Evolutionary conservation across 2,888 invertebrate genomes (phyloP), one percentile per base, ranked within the genome.

Genomic region (Caenorhabditis becei): DNA sequence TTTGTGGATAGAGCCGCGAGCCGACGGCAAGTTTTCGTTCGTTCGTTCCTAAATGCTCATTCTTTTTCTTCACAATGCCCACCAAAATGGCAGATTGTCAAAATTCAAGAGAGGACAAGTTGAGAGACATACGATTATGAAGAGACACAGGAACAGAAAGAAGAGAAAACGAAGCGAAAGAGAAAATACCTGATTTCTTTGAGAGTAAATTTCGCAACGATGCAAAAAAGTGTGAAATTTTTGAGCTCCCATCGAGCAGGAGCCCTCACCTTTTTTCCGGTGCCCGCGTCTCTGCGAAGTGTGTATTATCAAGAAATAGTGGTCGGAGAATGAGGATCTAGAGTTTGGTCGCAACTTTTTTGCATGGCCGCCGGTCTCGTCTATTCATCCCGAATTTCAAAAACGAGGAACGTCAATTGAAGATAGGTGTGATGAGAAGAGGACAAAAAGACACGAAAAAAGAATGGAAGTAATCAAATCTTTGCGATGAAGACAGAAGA

Each of bases 241-340:
- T 75, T 75, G 75, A 75, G 75, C 66, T 75, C 66, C 75, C 75
- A 75, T 66, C 61, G 75, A 66, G 75, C 53, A 72, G 61, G 66
- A 66, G 66, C 75, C 66, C 75, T 75, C 75, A 75, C 75, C 75
- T 75, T 75, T 75, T 75, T 75, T 75, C 75, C 75, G 75, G 75
- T 75, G 75, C 75, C 75, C 75, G 75, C 75, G 51, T 75, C 66
- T 75, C 66, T 75, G 41, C 59, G 53, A 51, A 75, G 75, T 66
- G 75, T 75, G 75, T 75, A 75, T 75, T 75, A 75, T 75, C 75
- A 75, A 66, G 75, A 75, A 75, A 75, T 75, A 75, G 75, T 75
- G 75, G 75, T 66, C 66, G 41, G 66, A 75, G 66, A 44, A 75
- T 75, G 75, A 75, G 75, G 51, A 61, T 75, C 47, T 66, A 75